Evolutionary conservation across 2,113 vertebrate species (phyloP), one percentile per base, ranked within the genome.

Genomic region (Saimiri boliviensis): DNA sequence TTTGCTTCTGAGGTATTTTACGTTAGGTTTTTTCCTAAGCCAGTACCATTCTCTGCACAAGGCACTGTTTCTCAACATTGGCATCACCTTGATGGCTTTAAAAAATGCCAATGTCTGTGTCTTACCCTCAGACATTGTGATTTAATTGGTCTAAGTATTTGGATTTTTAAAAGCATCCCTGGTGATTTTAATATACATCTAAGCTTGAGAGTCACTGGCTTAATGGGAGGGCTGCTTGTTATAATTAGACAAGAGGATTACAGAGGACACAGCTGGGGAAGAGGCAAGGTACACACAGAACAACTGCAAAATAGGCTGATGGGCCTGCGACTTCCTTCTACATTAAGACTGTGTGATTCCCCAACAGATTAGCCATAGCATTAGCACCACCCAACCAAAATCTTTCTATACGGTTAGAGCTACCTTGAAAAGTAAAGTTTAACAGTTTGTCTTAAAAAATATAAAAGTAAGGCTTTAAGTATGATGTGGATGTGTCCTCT

Each of bases 121-220:
- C 42, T 49, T n/a, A 79, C 8, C 37, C 76, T 77, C 5, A 49
- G 91, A 89, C 32, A 32, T 25, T 66, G 23, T 89, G 97, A 93
- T 93, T 89, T 84, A 92, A 95, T 12, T 93, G 87, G 63, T 79
- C 37, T 90, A 66, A 82, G 85, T 40, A 73, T 63, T 76, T 47
- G 3, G 60, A 83, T 68, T 86, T 94, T 97, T 56, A 35, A 95
- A 94, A 93, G 70, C 27, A 54, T 56, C 68, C 56, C 49, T 47
- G 84, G 76, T 71, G 81, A 91, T 76, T 95, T 91, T 54, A 81
- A 35, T 79, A 74, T 19, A 79, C 80, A 86, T 32, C 52, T 27
- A 73, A 60, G 77, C 66, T 80, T 47, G 79, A 37, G 58, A 45
- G 85, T 30, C 83, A 73, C 58, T 17, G 27, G 63, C 71, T 81